Conservation (phyloP, 2,113 vertebrate species). For the Dermatemys mawii region DNA sequence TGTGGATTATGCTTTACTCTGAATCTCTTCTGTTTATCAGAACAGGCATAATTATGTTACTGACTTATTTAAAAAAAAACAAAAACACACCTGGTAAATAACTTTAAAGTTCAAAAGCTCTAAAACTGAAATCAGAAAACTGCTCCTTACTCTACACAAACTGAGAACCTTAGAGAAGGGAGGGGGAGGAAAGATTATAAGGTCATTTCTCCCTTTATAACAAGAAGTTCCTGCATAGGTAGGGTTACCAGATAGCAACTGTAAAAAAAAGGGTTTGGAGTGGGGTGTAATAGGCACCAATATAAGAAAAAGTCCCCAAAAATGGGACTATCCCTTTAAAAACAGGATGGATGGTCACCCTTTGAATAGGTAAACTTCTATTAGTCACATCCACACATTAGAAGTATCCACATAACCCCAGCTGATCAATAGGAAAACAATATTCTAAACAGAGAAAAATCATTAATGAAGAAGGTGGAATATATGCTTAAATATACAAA, state of each 20-base stretch:
- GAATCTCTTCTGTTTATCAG: not conserved
- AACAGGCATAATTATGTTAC: not conserved
- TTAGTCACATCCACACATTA: not conserved
- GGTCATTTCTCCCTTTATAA: not conserved
- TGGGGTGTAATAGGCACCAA: no score
- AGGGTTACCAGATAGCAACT: no score
- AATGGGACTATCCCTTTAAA: no score
- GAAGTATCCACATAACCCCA: not conserved
- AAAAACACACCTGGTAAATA: not conserved
- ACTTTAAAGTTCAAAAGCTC: fast-evolving
- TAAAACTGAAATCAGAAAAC: not conserved
- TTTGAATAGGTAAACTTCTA: not conserved
- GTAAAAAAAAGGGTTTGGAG: no score
- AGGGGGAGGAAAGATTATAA: not conserved
- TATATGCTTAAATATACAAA: not conserved
- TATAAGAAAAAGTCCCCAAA: no score
- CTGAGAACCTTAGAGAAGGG: not conserved
- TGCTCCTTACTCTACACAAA: fast-evolving
- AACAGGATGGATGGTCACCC: no score
- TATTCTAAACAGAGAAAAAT: not conserved
- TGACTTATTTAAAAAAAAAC: not conserved
- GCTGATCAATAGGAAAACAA: not conserved
- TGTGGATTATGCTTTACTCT: not conserved
- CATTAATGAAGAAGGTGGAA: not conserved
- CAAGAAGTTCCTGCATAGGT: not conserved